A percentile compares a stretch with the other conserved stretches of the same genome.
These are phyloP conservation scores for Spodoptera picta DNA, from an alignment of 2,888 invertebrate genomes.

Conservation along the genomic window DNA sequence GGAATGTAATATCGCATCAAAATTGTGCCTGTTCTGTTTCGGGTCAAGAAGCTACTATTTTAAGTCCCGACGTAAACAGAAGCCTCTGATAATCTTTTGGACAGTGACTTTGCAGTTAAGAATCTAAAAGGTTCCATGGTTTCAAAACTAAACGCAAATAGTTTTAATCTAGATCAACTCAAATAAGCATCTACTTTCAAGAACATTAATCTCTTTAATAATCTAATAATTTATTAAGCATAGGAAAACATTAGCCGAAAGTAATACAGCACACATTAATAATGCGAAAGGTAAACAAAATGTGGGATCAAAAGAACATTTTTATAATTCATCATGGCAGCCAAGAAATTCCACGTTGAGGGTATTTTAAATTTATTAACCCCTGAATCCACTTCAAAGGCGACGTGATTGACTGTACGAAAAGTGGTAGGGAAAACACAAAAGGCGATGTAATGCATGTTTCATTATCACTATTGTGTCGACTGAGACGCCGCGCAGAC, in stretches of 20 bases:
- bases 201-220: neutral
- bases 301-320: constrained; percentile 35
- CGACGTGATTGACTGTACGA: constrained; percentile 68
- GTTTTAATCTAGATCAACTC: too few relatives aligned
- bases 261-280: constrained; percentile 22
- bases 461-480: constrained; percentile 78
- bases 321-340: constrained; percentile 46
- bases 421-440: constrained; percentile 63
- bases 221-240: constrained; percentile 27
- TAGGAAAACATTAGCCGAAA: constrained; percentile 18
- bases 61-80: too few relatives aligned
- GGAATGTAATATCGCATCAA: too few relatives aligned
- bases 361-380: constrained; percentile 73
- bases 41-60: too few relatives aligned
- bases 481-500: constrained; percentile 69
- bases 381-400: constrained; percentile 60
- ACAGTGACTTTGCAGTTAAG: too few relatives aligned
- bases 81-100: too few relatives aligned
- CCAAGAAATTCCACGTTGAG: constrained; percentile 42
- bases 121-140: too few relatives aligned
- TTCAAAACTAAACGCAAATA: too few relatives aligned
- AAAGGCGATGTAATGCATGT: constrained; percentile 72
- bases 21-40: too few relatives aligned
- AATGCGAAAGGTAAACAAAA: constrained; percentile 32
- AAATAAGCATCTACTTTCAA: too few relatives aligned